Evolutionary conservation across 2,797 vertebrate genomes (phyloP), one percentile per base, ranked within the genome.

Genomic region (Emys orbicularis): DNA sequence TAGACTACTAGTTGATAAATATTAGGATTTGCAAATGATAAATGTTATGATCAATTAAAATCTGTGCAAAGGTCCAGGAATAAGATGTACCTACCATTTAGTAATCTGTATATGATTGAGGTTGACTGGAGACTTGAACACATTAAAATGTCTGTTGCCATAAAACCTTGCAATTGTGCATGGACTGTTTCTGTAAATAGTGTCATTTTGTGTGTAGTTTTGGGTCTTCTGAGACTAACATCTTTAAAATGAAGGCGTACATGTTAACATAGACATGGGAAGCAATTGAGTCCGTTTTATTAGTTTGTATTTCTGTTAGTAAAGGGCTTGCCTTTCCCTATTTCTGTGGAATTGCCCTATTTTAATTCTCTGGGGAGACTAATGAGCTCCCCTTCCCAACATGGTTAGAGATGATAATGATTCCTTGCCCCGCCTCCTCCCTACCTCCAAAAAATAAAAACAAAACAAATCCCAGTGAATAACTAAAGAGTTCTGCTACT

Each of bases 61-160:
- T 96, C 87, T 76, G 93, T 95, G 85, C 81, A 97, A 96, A 95
- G 91, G 94, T 96, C 95, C 84, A 94, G 86, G 96, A 97, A 81
- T 96, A 96, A 96, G 95, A 90, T 95, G 90, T 97, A 95, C 92
- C 96, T 98, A 97, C 96, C 98, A 88, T 97, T 95, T 94, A 98
- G 97, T 97, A 97, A 97, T 98, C 94, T 98, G 96, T 96, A 98
- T 98, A 97, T 97, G 97, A 97, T 87, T 96, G 90, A 97, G 96
- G 53, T 93, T 87, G 93, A 97, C 95, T 90, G 93, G 92, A 87
- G 76, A 68, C 88, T 89, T 95, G 95, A 96, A 95, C 93, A 93
- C 81, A 88, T 90, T 50, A 31, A 87, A 93, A 91, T 97, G 92
- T 96, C 50, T 88, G 15, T 94, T 97, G 86, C 96, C 89, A 3